phyloP scores from a whole-genome alignment of 2,888 invertebrate species.

The Drosophila colorata region DNA sequence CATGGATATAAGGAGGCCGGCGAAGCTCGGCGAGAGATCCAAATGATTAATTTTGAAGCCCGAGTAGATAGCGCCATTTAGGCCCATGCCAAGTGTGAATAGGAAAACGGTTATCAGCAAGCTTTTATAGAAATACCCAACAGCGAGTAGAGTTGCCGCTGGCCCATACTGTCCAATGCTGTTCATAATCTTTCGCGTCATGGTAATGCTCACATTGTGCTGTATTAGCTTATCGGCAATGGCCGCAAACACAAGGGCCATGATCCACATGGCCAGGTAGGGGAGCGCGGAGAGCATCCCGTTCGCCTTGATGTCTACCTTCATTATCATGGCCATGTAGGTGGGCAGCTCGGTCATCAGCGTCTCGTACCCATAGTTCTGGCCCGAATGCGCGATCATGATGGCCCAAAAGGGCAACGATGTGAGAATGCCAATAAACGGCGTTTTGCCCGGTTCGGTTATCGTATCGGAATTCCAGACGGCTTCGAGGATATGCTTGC shows the following conservation, averaged over 20 bases:
- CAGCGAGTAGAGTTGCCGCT: slow-evolving; percentile 48
- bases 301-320: slow-evolving; percentile 92
- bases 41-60: slow-evolving; percentile 93
- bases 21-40: slow-evolving; percentile 86
- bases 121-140: slow-evolving; percentile 72
- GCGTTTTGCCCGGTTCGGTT: slow-evolving; percentile 88
- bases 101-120: slow-evolving; percentile 90
- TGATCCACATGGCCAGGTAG: slow-evolving; percentile 95
- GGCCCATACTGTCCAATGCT: slow-evolving; percentile 90
- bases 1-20: background rate
- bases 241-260: slow-evolving; percentile 86
- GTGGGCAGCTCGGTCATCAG: slow-evolving; percentile 95
- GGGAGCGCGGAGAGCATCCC: slow-evolving; percentile 93
- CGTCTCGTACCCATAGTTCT: slow-evolving; percentile 96
- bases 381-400: slow-evolving; percentile 95
- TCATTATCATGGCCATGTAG: slow-evolving; percentile 94
- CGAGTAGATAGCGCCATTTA: slow-evolving; percentile 93
- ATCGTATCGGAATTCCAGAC: slow-evolving; percentile 10
- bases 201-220: slow-evolving; percentile 87
- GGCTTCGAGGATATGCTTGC: slow-evolving; percentile 11
- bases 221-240: background rate
- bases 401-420: slow-evolving; percentile 96
- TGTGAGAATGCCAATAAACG: slow-evolving; percentile 91
- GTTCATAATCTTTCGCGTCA: slow-evolving; percentile 93
- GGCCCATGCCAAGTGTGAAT: slow-evolving; percentile 92